Evolutionary conservation across 1,140 invertebrate genomes (phyloP), one percentile per base, ranked within the genome.

Genomic region (Brachionus rubens): DNA sequence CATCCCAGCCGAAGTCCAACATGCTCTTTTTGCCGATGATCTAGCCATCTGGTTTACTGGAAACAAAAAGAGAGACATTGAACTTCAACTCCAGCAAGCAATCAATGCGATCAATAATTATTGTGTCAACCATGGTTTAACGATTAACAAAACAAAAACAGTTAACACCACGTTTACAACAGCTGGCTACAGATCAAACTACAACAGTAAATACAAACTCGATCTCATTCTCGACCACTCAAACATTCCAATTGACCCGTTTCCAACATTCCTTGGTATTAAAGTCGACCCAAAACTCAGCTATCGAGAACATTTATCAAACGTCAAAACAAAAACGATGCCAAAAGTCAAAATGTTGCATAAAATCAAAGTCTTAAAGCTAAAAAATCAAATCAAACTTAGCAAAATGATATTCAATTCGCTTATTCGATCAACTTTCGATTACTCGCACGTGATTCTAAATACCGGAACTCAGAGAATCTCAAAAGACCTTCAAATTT

Each of bases 31-130:
- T 21, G 30, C 62, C 14, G 36, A 40, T 12, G 62, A 40, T 21
- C 59, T 65, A 43, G 59, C 21, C 16, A 65, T 65, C n/a, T 65
- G 59, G 59, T 16, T 19, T 26, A 30, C 59, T 16, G 21, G 48
- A 3, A 9, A 16, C 16, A 52, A 52, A 21, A 52, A 52, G 24
- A 52, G 24, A 24, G 33, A 62, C 9, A 52, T 52, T 7, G 16
- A 52, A 52, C n/a, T 21, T 21, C 16, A 52, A 24, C 48, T 52
- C 9, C 48, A 52, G 24, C n/a, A 52, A 21, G n/a, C 48, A 21
- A 21, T 52, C 16, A 52, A 52, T 24, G 7, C 16, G 9, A 52
- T 52, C 9, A 52, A 21, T 24, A 16, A 7, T 24, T 52, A 21
- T 24, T 52, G 48, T 24, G 19, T 21, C 6, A 10, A 52, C 9